These are phyloP conservation scores for Dendroctonus valens DNA, from an alignment of 1,140 invertebrate species.

Conservation along the genomic window DNA sequence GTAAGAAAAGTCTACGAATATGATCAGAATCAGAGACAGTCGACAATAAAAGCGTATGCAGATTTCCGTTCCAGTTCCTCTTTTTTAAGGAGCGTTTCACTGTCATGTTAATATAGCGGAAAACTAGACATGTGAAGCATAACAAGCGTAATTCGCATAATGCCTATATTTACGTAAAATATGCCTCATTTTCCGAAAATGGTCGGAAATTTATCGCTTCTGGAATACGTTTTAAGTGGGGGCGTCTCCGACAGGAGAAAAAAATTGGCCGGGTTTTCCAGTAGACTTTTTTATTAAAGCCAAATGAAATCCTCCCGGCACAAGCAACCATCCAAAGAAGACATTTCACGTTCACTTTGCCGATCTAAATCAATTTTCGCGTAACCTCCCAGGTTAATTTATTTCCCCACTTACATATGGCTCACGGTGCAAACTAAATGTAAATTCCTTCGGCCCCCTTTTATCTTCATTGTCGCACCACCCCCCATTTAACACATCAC, in stretches of 20 bases:
- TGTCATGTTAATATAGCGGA: slow-evolving; percentile 3
- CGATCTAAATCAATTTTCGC: not conserved
- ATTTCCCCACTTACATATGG: slow-evolving; percentile 2
- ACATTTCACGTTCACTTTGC: too few relatives aligned
- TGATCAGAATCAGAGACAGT: not conserved
- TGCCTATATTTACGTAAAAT: too few relatives aligned
- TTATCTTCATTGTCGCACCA: not conserved
- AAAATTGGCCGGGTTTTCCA: too few relatives aligned
- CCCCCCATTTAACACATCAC: not conserved
- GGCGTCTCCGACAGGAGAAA: too few relatives aligned
- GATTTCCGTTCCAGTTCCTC: not conserved
- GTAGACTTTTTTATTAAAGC: too few relatives aligned
- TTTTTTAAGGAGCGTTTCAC: not conserved
- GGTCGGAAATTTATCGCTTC: too few relatives aligned
- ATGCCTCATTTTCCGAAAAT: too few relatives aligned
- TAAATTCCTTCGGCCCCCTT: not conserved
- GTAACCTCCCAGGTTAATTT: not conserved
- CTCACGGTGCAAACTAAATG: slow-evolving; percentile 2
- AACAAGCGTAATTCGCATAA: too few relatives aligned
- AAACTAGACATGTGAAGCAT: slow-evolving; percentile 3
- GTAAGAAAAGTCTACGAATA: slow-evolving; percentile 2
- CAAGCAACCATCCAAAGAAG: too few relatives aligned
- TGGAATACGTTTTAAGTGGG: too few relatives aligned
- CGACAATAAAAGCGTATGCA: slow-evolving; percentile 2
- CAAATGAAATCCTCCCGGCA: too few relatives aligned